Evolutionary conservation across 2,888 invertebrate genomes (phyloP), one percentile per base, ranked within the genome.

Genomic region (Limenitis camilla): DNA sequence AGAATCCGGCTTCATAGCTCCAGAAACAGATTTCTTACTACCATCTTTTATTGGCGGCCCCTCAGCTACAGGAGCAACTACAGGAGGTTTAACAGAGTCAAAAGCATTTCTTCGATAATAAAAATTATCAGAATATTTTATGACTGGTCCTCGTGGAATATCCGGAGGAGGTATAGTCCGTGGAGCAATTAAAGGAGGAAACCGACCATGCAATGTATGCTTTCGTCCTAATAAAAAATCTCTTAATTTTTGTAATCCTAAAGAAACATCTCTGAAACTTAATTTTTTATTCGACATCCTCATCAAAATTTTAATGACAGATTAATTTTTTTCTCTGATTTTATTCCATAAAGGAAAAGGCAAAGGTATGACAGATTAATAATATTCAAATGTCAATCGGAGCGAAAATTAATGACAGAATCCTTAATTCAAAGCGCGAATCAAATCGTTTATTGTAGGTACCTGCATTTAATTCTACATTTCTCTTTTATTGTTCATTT

Each of bases 21-120:
- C 71, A 4, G 59, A 31, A 31, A 50, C 6, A 6, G 59, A 50
- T 44, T 65, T 66, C 39, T 65, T 65, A 6, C 60, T 64, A 6
- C 65, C 65, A 54, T 71, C 66, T 41, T 46, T 55, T 2, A 47
- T 52, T 4, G 71, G 63, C 0, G 71, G 71, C 1, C 76, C 77
- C 61, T 71, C 69, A 2, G 74, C 81, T 6, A 82, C 58, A 2
- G 84, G 82, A 0, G 80, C 83, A 6, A 83, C 68, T 0, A 85
- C 72, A 0, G 86, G 85, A 0, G 85, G 85, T 6, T 68, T 65
- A 0, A 84, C 78, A 2, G 83, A 75, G 51, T 76, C 61, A 53
- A 67, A 59, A 0, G 65, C 67, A 62, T 63, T 66, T 40, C 84
- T 71, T 6, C 63, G 57, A 33, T 53, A 65, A 56, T 86, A 85